Evolutionary conservation across 2,888 invertebrate species (phyloP).

Genomic region (Acleris holmiana): DNA sequence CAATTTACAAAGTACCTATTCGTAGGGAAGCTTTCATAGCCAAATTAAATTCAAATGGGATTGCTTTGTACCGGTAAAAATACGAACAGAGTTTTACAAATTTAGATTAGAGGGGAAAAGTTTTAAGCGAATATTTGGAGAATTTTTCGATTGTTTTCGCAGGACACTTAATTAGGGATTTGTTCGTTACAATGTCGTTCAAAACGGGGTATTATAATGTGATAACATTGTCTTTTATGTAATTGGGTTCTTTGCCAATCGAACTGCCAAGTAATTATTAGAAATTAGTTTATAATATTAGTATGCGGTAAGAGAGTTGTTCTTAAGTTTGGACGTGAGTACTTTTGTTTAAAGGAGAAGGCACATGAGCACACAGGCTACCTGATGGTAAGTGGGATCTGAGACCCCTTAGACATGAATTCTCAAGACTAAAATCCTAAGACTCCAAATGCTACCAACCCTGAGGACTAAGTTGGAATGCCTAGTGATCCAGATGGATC

Average conservation of each 20-base stretch:
- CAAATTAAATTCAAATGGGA: constrained; percentile 33
- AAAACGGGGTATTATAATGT: not conserved
- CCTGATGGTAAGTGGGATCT: no score
- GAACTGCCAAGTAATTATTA: no score
- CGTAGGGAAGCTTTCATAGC: constrained; percentile 14
- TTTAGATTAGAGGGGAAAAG: constrained; percentile 30
- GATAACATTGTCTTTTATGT: not conserved
- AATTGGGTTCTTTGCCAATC: no score
- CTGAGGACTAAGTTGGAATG: no score
- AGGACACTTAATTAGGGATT: constrained; percentile 7
- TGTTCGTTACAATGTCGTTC: constrained; percentile 9
- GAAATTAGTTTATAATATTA: no score
- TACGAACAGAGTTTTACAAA: constrained; percentile 22
- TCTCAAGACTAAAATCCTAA: no score
- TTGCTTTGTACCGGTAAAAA: constrained; percentile 17
- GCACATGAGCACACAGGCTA: no score
- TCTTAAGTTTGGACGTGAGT: no score
- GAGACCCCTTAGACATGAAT: no score
- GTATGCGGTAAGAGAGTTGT: no score
- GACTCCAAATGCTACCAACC: no score
- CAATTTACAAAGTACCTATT: constrained; percentile 4
- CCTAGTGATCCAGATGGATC: not conserved
- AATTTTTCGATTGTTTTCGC: constrained; percentile 15
- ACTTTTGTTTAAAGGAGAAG: no score
- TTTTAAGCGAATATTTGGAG: constrained; percentile 8